Evolutionary conservation across 2,888 invertebrate genomes (phyloP), one percentile per base, ranked within the genome.

Genomic region (Hypolimnas misippus): DNA sequence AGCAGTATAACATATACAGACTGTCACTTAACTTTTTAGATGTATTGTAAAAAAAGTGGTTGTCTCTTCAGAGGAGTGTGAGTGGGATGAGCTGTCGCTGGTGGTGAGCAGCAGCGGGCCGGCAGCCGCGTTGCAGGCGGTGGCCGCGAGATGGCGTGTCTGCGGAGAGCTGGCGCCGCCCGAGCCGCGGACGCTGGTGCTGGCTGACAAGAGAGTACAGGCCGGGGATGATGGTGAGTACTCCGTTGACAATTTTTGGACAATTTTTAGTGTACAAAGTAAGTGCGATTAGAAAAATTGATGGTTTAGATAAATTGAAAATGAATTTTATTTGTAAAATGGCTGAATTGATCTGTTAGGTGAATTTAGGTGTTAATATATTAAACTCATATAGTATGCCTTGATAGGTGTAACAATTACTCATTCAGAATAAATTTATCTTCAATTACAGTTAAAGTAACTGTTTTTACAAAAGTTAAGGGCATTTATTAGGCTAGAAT

Each of bases 121-220:
- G 0, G 73, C 72, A 6, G 50, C 65, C 0, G 58, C 70, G 1
- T 69, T 73, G 1, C 59, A 35, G 5, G 77, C 66, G 1, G 73
- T 64, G 31, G 85, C 74, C 44, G 73, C 82, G 0, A 77, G 86
- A 44, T 92, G 92, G 92, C 83, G 85, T 16, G 89, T 87, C 64
- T 92, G 91, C 71, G 92, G 92, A 3, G 68, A 73, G 3, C 84
- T 90, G 49, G 57, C 76, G 7, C 86, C 82, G 65, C 65, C 71
- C 16, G 72, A 66, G 55, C 21, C 63, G 14, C 62, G 62, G 4
- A 35, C 59, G 14, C 0, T 72, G 81, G n/a, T 63, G 38, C 62
- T 75, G 81, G 10, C 63, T 44, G 50, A 29, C 42, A 17, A 10
- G 21, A 12, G 44, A 33, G 55, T 57, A 21, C 50, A 14, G 3